phyloP scores from a whole-genome alignment of 2,113 vertebrate genomes.

The Corvus hawaiiensis region DNA sequence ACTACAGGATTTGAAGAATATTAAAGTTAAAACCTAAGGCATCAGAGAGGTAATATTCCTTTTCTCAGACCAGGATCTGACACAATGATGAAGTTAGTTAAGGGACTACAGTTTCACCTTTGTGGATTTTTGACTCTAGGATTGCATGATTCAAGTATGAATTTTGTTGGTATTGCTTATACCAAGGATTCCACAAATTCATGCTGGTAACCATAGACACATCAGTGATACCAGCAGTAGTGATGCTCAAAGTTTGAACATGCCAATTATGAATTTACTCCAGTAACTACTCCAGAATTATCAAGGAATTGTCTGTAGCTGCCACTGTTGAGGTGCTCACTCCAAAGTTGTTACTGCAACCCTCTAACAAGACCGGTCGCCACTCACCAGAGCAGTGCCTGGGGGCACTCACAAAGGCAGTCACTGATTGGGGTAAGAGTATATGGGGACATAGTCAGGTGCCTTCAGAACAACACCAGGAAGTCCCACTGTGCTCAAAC shows the following conservation, averaged over 20 bases:
- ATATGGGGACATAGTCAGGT: background rate
- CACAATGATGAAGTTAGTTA: background rate
- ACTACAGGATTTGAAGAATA: too few relatives aligned
- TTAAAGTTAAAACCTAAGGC: too few relatives aligned
- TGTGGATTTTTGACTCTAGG: background rate
- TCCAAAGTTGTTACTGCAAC: background rate
- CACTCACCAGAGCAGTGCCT: background rate
- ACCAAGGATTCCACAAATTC: background rate
- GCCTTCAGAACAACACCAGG: background rate
- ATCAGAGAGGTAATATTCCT: background rate
- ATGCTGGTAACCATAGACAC: background rate
- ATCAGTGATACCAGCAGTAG: background rate
- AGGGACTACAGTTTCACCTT: background rate
- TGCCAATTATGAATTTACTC: accelerated
- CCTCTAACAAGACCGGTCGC: background rate
- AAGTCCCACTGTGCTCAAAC: background rate
- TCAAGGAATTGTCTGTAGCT: background rate
- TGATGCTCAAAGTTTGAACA: background rate
- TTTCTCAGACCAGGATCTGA: background rate
- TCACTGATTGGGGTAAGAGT: background rate
- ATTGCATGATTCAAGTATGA: background rate
- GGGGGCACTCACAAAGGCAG: background rate
- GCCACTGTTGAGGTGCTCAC: background rate
- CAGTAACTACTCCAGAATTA: background rate
- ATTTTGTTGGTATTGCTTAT: background rate